phyloP scores from a whole-genome alignment of 2,113 vertebrate species.

The Crotalus tigris region DNA sequence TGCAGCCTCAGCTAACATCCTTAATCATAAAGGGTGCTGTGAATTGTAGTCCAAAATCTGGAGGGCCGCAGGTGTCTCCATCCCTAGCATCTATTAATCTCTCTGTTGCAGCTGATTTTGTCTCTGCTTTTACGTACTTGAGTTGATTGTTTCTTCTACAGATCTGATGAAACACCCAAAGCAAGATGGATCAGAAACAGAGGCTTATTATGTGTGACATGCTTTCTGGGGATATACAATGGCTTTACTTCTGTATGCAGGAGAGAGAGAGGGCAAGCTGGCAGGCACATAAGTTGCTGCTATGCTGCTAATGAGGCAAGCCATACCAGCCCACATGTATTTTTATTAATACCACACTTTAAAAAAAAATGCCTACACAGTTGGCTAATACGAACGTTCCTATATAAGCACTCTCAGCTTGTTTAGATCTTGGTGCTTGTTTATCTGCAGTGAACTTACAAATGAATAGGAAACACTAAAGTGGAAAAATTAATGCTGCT shows the following conservation, averaged over 20 bases:
- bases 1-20: not conserved
- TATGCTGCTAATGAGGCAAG: constrained; percentile 7
- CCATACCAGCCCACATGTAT: constrained; percentile 11
- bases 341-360: not conserved
- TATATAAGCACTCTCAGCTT: not conserved
- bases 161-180: not conserved
- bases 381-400: not conserved
- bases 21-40: not conserved
- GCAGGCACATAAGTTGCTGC: not conserved
- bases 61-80: not conserved
- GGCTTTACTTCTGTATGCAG: not conserved
- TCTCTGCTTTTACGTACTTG: not conserved
- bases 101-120: not conserved
- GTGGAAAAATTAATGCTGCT: constrained; percentile 16
- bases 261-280: not conserved
- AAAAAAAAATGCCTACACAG: not conserved
- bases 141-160: not conserved
- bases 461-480: not conserved
- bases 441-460: constrained; percentile 25
- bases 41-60: not conserved
- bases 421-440: constrained; percentile 3
- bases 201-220: not conserved
- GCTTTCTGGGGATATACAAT: not conserved
- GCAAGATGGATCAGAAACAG: not conserved
- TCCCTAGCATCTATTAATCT: not conserved